Evolutionary conservation across 2,797 vertebrate genomes (phyloP).

Genomic region (Crypturellus tataupa): DNA sequence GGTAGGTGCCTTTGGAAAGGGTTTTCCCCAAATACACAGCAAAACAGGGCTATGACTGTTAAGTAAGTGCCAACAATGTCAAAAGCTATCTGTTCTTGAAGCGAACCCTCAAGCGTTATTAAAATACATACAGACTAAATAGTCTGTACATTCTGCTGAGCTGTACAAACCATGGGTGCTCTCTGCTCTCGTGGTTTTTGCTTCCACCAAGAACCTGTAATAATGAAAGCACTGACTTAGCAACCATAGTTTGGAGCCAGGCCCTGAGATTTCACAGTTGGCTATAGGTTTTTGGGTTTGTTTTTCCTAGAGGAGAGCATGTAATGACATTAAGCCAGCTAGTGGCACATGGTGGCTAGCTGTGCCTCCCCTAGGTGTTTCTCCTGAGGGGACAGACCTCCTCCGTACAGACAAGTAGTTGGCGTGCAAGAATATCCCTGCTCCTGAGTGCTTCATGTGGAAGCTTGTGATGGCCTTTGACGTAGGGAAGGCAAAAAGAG

Average conservation of each 20-base stretch:
- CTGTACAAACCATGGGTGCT: neutral
- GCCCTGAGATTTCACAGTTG: neutral
- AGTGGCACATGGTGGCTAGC: neutral
- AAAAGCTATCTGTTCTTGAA: neutral
- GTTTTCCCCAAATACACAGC: neutral
- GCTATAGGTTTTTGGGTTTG: neutral
- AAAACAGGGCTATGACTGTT: neutral
- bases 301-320: neutral
- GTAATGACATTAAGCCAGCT: constrained; percentile 14
- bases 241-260: neutral
- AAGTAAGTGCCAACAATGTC: neutral
- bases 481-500: neutral
- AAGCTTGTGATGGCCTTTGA: neutral
- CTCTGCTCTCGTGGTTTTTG: neutral
- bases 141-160: constrained; percentile 42
- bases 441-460: neutral
- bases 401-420: neutral
- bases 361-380: neutral
- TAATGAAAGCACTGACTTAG: constrained; percentile 59
- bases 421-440: neutral
- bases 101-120: constrained; percentile 5
- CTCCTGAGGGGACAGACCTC: neutral
- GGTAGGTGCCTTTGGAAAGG: neutral
- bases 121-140: constrained; percentile 19
- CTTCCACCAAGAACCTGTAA: constrained; percentile 22